A percentile compares a stretch with the other conserved stretches of the same genome.
phyloP scores from a whole-genome alignment of 2,797 vertebrate species.

The Premnoplex brunnescens region DNA sequence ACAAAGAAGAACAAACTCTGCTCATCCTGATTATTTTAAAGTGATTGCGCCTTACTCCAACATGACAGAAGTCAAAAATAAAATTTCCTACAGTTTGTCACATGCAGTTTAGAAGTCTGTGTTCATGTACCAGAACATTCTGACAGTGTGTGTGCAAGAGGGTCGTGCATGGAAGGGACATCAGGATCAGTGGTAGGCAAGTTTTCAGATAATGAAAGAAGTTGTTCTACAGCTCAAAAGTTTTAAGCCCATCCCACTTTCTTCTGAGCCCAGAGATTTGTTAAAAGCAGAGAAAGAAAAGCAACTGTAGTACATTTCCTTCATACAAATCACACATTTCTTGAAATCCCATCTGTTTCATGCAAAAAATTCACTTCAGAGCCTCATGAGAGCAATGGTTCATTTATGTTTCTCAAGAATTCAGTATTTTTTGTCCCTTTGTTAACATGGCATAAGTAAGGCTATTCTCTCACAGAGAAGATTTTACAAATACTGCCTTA shows the following conservation, averaged over 20 bases:
- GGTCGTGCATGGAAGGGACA: background rate
- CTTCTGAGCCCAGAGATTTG: background rate
- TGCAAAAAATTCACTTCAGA: background rate
- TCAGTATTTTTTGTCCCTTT: background rate
- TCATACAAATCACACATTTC: background rate
- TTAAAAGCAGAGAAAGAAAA: background rate
- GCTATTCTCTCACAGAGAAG: background rate
- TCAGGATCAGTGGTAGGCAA: background rate
- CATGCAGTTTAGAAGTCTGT: background rate
- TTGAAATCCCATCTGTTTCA: background rate
- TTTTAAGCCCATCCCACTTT: background rate
- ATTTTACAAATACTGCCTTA: background rate
- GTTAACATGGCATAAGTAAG: background rate
- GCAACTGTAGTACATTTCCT: background rate
- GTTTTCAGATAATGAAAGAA: background rate
- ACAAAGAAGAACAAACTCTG: background rate
- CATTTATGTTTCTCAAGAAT: background rate
- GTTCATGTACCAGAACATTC: background rate
- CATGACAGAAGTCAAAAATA: background rate
- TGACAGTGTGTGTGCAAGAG: background rate
- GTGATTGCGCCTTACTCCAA: background rate
- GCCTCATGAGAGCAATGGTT: background rate
- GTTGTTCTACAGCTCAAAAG: background rate
- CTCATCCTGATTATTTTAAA: background rate
- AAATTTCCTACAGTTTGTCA: background rate